Evolutionary conservation across 1,140 invertebrate genomes (phyloP), one percentile per base, ranked within the genome.

Genomic region (Drosophila bifasciata): DNA sequence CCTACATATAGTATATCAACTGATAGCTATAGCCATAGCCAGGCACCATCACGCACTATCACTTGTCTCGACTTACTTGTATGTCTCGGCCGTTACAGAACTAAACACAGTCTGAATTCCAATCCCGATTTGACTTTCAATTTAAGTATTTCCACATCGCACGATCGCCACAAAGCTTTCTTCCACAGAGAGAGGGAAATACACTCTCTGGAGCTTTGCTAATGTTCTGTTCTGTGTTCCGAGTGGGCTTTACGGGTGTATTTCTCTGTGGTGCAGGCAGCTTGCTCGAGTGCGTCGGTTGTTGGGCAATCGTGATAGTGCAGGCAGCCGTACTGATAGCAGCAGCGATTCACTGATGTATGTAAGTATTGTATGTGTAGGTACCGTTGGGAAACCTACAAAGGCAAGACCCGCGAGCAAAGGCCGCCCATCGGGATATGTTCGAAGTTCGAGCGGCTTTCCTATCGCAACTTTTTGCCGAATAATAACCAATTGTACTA

Each of bases 81-180:
- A 19, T 44, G 62, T 76, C 76, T 85, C 71, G 63, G 32, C 81
- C 56, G 57, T 32, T 17, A 44, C 58, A 86, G 63, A 83, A 89
- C 88, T 70, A 73, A 76, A 63, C 76, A 83, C 76, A 74, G 72
- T 90, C 68, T 90, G 86, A 90, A 69, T 88, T 59, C 61, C 68
- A 63, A 66, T 56, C 75, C 41, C 66, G 60, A 51, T 68, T 48
- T 50, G 66, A 49, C 76, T 66, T 77, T 77, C 69, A 90, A 90
- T 90, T 90, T 90, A 90, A 90, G 71, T 89, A 79, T 66, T 88
- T 79, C 58, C 74, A 73, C 48, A 57, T 66, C 64, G 62, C 63
- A 55, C 83, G 78, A 83, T 88, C 76, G 74, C 48, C 52, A 41
- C 43, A 64, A 75, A 76, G 72, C 72, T 81, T 55, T 43, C 46